A percentile compares a stretch with the other conserved stretches of the same genome.
Conservation (phyloP, 2,797 vertebrate genomes). For the Anabas testudineus region DNA sequence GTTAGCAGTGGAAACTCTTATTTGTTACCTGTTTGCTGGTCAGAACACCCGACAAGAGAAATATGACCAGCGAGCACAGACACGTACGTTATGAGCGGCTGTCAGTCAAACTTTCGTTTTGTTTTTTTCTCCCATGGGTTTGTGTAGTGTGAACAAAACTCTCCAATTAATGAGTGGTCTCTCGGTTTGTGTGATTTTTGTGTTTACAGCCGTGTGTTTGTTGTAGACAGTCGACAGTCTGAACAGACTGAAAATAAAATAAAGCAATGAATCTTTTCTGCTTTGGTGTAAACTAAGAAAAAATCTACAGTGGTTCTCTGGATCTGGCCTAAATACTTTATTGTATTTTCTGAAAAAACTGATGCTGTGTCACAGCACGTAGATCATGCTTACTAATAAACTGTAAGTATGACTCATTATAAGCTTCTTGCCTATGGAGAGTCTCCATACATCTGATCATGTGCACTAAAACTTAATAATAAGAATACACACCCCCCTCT, state of each 20-base stretch:
- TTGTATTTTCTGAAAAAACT: too few relatives aligned
- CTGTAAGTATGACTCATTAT: too few relatives aligned
- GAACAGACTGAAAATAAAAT: constrained; percentile 1
- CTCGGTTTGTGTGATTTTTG: neutral
- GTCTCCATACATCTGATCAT: neutral
- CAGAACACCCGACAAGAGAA: constrained; percentile 21
- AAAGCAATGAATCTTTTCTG: constrained; percentile 10
- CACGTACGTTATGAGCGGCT: constrained; percentile 9
- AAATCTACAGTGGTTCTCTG: too few relatives aligned
- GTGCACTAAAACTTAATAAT: constrained; percentile 14
- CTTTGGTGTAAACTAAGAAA: constrained; percentile 1
- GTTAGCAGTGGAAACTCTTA: constrained; percentile 8
- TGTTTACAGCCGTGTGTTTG: constrained; percentile 1
- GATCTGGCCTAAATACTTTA: too few relatives aligned
- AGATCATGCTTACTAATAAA: too few relatives aligned
- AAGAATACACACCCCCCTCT: neutral
- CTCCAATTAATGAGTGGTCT: constrained; percentile 32
- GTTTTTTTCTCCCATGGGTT: constrained; percentile 10
- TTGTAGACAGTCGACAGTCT: constrained; percentile 14
- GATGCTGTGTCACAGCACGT: too few relatives aligned
- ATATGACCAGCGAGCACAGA: constrained; percentile 27
- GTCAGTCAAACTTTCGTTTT: constrained; percentile 37
- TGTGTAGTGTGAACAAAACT: constrained; percentile 30
- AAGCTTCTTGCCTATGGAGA: too few relatives aligned
- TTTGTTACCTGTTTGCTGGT: constrained; percentile 11